Conservation (phyloP, 2,113 vertebrate species). For the Dicrurus megarhynchus region DNA sequence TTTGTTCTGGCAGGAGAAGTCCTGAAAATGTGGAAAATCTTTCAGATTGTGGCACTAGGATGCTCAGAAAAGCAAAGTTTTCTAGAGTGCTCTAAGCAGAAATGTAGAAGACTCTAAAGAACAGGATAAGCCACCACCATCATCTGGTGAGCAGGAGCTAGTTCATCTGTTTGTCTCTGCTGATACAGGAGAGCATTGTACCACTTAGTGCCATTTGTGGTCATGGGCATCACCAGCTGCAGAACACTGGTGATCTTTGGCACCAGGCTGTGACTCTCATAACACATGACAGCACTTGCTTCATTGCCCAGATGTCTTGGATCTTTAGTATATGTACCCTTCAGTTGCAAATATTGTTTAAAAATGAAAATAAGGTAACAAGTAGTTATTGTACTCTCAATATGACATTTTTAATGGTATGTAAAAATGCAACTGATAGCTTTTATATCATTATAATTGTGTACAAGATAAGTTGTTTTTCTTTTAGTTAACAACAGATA, state of each 20-base stretch:
- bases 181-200: background rate
- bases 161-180: background rate
- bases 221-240: background rate
- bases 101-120: background rate
- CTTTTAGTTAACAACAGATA: background rate
- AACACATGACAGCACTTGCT: background rate
- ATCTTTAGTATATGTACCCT: background rate
- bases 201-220: background rate
- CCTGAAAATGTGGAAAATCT: background rate
- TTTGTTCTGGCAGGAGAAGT: background rate
- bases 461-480: background rate
- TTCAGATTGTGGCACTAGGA: background rate
- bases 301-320: constrained; percentile 18
- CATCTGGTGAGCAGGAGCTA: background rate
- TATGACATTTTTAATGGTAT: background rate
- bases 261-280: constrained; percentile 20
- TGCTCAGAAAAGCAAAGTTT: background rate
- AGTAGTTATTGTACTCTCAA: background rate
- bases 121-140: background rate
- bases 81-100: background rate
- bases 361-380: background rate
- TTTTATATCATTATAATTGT: background rate
- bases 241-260: background rate
- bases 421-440: background rate
- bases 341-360: background rate